Evolutionary conservation across 2,113 vertebrate genomes (phyloP).

Genomic region (Phylloscopus trochiloides): DNA sequence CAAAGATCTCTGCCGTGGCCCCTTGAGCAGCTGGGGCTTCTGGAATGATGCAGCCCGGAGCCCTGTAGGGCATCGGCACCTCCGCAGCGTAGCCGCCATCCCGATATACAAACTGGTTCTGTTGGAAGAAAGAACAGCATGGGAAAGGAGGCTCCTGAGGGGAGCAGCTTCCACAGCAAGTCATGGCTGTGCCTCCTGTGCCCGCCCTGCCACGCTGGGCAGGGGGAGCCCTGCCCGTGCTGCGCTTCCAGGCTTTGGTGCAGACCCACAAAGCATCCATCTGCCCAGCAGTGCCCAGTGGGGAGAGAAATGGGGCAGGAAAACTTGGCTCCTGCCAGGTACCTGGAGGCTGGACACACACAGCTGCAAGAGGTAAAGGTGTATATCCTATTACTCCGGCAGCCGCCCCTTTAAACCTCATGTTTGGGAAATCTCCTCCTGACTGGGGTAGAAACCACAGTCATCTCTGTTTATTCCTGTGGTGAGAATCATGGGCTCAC

Average conservation of each 20-base stretch:
- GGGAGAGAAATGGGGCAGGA: neutral
- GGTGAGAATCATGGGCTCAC: neutral
- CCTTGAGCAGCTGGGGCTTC: constrained; percentile 75
- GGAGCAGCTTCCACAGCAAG: neutral
- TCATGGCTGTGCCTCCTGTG: neutral
- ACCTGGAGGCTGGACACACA: neutral
- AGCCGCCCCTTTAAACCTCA: neutral
- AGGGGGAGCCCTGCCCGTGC: neutral
- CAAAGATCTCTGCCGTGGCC: constrained; percentile 77
- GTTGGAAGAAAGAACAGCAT: neutral
- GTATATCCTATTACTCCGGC: neutral
- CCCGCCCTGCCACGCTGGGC: neutral
- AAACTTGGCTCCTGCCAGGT: neutral
- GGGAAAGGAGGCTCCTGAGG: neutral
- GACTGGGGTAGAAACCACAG: neutral
- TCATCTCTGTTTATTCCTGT: neutral
- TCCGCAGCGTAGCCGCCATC: constrained; percentile 80
- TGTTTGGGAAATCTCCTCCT: neutral
- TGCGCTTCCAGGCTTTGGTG: neutral
- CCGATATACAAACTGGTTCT: constrained; percentile 92
- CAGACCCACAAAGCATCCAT: rapidly evolving
- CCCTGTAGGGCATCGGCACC: constrained; percentile 66
- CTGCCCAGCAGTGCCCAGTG: neutral
- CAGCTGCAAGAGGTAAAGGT: neutral
- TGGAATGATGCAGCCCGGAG: constrained; percentile 72